A percentile compares a stretch with the other conserved stretches of the same genome.
Conservation (phyloP, 2,888 invertebrate species). For the Sarcophaga carnaria region DNA sequence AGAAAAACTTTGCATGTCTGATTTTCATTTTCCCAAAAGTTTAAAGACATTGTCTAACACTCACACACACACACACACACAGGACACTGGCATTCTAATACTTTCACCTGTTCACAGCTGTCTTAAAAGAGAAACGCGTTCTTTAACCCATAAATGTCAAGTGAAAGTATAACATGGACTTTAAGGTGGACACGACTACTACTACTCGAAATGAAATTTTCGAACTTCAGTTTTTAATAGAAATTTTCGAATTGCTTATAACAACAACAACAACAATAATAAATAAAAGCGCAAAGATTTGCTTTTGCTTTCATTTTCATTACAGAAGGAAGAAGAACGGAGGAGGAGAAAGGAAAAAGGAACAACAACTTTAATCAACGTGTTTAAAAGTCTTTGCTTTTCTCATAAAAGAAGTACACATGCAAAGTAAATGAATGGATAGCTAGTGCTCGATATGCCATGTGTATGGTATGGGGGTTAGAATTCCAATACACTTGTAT, state of each 20-base stretch:
- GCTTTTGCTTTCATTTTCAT: conserved; percentile 74
- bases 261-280: conserved; percentile 58
- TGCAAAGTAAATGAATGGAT: too few relatives aligned
- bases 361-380: conserved; percentile 70
- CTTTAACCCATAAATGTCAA: conserved; percentile 58
- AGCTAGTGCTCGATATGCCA: too few relatives aligned
- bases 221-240: conserved; percentile 72
- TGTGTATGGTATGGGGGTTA: background rate
- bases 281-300: conserved; percentile 71
- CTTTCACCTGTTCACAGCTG: conserved; percentile 9
- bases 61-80: conserved; percentile 17
- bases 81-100: background rate
- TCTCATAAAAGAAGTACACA: too few relatives aligned
- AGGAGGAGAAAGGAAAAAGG: too few relatives aligned
- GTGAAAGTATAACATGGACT: conserved; percentile 3
- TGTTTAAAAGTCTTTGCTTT: conserved; percentile 67
- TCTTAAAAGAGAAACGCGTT: conserved; percentile 43
- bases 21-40: conserved; percentile 79
- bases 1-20: conserved; percentile 80
- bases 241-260: conserved; percentile 73
- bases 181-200: conserved; percentile 24
- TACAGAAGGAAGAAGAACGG: background rate
- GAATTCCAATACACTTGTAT: background rate
- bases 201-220: conserved; percentile 75
- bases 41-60: conserved; percentile 15